Base-by-base conservation (phyloP, 1,140 invertebrate species). In the Physella acuta region DNA sequence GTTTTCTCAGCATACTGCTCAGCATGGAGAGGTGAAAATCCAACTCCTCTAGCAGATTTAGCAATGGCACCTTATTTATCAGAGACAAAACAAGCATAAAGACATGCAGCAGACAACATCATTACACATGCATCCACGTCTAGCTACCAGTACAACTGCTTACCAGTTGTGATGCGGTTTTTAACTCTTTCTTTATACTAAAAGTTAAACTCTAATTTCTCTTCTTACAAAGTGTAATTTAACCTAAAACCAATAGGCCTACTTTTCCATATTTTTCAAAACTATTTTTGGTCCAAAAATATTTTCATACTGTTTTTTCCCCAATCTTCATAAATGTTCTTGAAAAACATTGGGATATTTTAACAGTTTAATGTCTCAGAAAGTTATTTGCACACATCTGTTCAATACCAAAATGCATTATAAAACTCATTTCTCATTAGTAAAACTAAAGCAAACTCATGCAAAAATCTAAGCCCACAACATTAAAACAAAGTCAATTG, bases 61-160 rank as follows among this genome's bases (percentile, higher is more conserved):
- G 66, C 66, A 2, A 68, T 39, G 34, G 66, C 66, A 68, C 66
- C 66, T 68, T 59, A 24, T n/a, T 33, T 56, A 52, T n/a, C 17
- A 44, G 37, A 49, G 16, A 49, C 36, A 68, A 49, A 49, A 68
- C 53, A 60, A 58, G 11, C 11, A 68, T 26, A 30, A 16, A 28
- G 34, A 14, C 51, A 67, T n/a, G 17, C 49, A 28, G 8, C 30
- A 52, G 36, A 8, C 30, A 51, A 65, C 33, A n/a, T 30, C 28
- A 36, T 8, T 8, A 4, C 33, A 37, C 33, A 55, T 11, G 26
- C 31, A 60, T 11, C 26, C 16, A 31, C n/a, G n/a, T n/a, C n/a
- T n/a, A n/a, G n/a, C n/a, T n/a, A n/a, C n/a, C 5, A 60, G 5
- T 11, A 60, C 11, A 60, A 39, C 20, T 3, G 33, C 28, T 30